Conservation (phyloP, 2,113 vertebrate genomes). For the Clarias macrocephalus region DNA sequence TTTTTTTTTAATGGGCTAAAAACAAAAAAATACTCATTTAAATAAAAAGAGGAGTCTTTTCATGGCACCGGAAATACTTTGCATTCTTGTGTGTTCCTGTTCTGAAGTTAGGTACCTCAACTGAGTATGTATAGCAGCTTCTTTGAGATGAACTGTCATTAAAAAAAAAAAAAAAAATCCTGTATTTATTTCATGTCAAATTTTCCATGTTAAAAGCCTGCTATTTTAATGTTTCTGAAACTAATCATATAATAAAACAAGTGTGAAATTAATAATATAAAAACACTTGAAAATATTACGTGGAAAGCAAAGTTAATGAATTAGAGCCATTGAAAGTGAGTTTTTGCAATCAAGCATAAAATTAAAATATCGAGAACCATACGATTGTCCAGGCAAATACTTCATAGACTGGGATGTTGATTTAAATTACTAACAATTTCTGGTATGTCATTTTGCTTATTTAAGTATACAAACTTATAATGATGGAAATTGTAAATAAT, state of each 20-base stretch:
- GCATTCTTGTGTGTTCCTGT: not conserved
- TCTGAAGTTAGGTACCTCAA: not conserved
- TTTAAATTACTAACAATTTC: not conserved
- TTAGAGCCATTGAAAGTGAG: constrained; percentile 3
- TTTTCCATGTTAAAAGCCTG: not conserved
- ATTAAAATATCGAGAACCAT: not conserved
- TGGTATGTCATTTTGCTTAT: not conserved
- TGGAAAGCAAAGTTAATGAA: constrained; percentile 20
- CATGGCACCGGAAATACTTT: not conserved
- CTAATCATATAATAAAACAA: constrained; percentile 9
- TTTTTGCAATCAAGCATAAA: constrained; percentile 17
- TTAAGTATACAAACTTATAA: not conserved
- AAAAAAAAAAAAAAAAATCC: not conserved
- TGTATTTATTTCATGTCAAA: not conserved
- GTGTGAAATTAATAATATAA: constrained; percentile 10
- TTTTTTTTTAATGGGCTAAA: not conserved
- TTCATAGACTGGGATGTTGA: not conserved
- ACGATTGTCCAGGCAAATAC: not conserved
- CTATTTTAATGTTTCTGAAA: constrained; percentile 30
- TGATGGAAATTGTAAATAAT: too few species aligned
- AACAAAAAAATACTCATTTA: not conserved
- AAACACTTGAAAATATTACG: constrained; percentile 23
- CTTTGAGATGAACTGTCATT: too few species aligned
- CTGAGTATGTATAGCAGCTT: not conserved
- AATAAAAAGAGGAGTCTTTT: not conserved